Conservation (phyloP, 2,113 vertebrate genomes). For the Cephalopholis sonnerati region DNA sequence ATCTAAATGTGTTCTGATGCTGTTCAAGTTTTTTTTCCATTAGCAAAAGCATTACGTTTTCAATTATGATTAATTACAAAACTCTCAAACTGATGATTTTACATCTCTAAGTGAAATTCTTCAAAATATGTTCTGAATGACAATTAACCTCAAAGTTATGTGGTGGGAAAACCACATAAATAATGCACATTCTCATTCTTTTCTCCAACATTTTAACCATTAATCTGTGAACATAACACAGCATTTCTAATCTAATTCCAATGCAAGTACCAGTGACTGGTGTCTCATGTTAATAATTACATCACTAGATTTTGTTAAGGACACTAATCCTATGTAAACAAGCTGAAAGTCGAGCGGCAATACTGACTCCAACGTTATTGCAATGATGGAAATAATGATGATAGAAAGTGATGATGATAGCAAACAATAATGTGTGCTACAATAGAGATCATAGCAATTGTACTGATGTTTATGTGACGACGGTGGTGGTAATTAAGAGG, state of each 20-base stretch:
- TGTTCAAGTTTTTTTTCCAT: neutral
- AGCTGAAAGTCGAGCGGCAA: neutral
- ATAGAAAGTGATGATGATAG: constrained; percentile 1
- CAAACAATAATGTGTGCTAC: constrained; percentile 10
- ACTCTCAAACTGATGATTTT: neutral
- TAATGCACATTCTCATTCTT: neutral
- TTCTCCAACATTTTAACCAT: neutral
- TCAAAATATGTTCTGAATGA: neutral
- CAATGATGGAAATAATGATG: neutral
- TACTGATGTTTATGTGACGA: constrained; percentile 22
- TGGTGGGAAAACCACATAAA: neutral
- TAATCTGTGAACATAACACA: neutral
- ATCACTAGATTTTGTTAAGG: neutral
- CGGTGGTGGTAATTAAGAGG: constrained; percentile 29
- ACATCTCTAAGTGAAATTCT: neutral
- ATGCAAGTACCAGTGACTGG: neutral
- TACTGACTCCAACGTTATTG: neutral
- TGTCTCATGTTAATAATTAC: neutral
- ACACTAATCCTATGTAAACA: neutral
- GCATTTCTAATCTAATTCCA: neutral
- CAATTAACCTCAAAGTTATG: neutral
- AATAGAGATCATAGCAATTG: neutral
- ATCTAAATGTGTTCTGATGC: too few species aligned
- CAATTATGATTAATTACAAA: neutral
- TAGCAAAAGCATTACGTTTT: neutral